Base-by-base conservation (phyloP, 2,113 vertebrate species). In the Collichthys lucidus region DNA sequence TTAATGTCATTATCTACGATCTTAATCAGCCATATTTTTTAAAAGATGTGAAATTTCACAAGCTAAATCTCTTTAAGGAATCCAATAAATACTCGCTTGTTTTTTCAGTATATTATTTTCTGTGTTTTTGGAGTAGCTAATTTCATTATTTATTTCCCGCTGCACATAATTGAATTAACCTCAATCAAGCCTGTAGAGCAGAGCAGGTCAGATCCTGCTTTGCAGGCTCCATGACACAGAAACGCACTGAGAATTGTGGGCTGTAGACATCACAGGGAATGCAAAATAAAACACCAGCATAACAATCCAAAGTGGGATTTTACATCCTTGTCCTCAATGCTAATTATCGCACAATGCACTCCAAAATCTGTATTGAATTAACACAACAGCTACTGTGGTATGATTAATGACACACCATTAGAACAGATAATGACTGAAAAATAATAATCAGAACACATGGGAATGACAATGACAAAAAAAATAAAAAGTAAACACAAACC, bases 391-490 rank as follows among this genome's bases (percentile, higher is more conserved):
- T 49, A 20, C 31, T 35, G 31, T 35, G 6, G 47, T 52, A n/a
- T 83, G 69, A 77, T 91, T 86, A 87, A 80, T 74, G 74, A 67
- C 70, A 82, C 74, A 15, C 71, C 77, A 77, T 83, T 81, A 86
- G 56, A 72, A 77, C 2, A 10, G 55, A 78, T 89, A 75, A 86
- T 79, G 71, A 79, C 31, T 75, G 67, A 79, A 53, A 76, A 80
- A 84, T 40, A 66, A 78, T 14, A 69, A 80, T 56, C 57, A 47
- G n/a, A 72, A 56, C 46, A 82, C 47, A 64, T 1, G 2, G 24
- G 70, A 40, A 26, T 26, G 72, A 80, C 10, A 56, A 61, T 22
- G 42, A 35, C 1, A 35, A 35, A 8, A 40, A 8, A 40, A 40
- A 8, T 8, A 40, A 40, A 64, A 62, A 26, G 74, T 68, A 81